Conservation (phyloP, 2,888 invertebrate species). For the Pyrocoelia pectoralis region DNA sequence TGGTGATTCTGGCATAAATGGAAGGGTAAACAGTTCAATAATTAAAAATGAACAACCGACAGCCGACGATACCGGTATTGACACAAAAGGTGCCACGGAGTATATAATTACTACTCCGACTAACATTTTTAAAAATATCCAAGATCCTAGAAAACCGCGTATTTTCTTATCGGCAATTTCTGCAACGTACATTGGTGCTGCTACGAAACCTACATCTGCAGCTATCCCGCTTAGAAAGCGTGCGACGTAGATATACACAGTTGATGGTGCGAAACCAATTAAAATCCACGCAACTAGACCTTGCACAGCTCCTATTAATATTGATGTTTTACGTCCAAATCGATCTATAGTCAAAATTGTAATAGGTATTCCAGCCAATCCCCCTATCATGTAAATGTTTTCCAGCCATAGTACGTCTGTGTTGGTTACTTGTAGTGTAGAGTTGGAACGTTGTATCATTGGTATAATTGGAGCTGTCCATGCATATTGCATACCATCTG, state of each 20-base stretch:
- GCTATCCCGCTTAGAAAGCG: conserved; percentile 55
- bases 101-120: conserved; percentile 55
- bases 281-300: conserved; percentile 53
- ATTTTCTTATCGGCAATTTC: conserved; percentile 58
- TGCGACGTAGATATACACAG: conserved; percentile 51
- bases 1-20: conserved; percentile 57
- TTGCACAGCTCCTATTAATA: conserved; percentile 50
- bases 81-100: conserved; percentile 53
- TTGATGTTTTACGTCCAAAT: conserved; percentile 52
- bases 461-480: conserved; percentile 57
- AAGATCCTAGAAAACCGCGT: conserved; percentile 54
- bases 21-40: conserved; percentile 49
- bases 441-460: conserved; percentile 47
- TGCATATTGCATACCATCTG: conserved; percentile 58
- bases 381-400: conserved; percentile 46
- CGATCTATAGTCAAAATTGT: conserved; percentile 52
- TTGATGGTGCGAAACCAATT: conserved; percentile 49
- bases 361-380: conserved; percentile 50
- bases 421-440: conserved; percentile 47
- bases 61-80: conserved; percentile 50
- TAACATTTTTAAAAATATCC: conserved; percentile 57
- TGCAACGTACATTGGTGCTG: conserved; percentile 57
- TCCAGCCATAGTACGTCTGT: conserved; percentile 47
- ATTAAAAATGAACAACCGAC: conserved; percentile 47
- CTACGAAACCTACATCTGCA: conserved; percentile 56